Base-by-base conservation (phyloP, 2,113 vertebrate species). In the Takifugu bimaculatus region DNA sequence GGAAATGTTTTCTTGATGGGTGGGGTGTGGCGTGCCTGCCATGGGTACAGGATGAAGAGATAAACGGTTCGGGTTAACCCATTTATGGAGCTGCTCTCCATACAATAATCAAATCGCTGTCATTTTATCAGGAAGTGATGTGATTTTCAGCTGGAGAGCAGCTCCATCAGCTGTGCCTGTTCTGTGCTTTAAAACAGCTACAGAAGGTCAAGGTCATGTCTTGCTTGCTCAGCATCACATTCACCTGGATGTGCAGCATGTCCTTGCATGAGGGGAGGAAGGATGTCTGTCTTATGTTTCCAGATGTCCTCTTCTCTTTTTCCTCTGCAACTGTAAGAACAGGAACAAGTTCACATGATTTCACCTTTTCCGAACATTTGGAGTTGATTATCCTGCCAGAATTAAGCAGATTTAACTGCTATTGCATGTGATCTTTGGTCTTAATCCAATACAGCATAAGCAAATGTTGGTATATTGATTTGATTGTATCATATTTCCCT, bases 121-220 rank as follows among this genome's bases (percentile, higher is more conserved):
- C 26, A 57, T 26, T 11, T 11, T 11, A 39, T 3, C 3, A 39
- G 35, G 6, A 39, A 11, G 20, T 20, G 20, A 20, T 20, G 20
- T 20, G 20, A 20, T 20, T 20, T 20, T 20, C 20, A 20, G 20
- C 20, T 20, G 20, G 20, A 20, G 20, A 20, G 20, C 20, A 20
- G 20, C 20, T 20, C 20, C 20, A 20, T 20, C 20, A 20, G 20
- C 20, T 20, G 20, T 20, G 20, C 20, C 20, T 20, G 20, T 20
- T 20, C 20, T 20, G 20, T 20, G 20, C 20, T 20, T 20, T 20
- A 26, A 29, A 68, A 15, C 13, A 48, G 0, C 45, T 2, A 15
- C 43, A 61, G 43, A 66, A 63, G 60, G 69, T 70, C 72, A 80
- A 87, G 85, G 81, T 89, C 72, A 79, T 13, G 39, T 83, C 77